These are phyloP conservation scores for Murina feae DNA, from an alignment of 2,113 vertebrate species.

Conservation along the genomic window DNA sequence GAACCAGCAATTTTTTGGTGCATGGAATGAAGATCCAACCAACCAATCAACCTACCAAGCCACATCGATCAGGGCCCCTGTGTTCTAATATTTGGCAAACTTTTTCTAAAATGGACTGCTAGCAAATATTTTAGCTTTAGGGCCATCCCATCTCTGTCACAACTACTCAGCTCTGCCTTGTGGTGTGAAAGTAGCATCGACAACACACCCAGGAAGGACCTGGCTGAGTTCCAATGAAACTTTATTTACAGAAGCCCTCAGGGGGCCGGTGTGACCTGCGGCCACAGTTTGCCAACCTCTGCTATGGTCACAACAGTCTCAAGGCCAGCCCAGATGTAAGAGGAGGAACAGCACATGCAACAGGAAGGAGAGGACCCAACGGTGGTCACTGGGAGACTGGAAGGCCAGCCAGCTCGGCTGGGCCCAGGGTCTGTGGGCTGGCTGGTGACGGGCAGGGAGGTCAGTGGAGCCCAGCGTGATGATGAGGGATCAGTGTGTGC, in stretches of 20 bases:
- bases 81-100: background rate
- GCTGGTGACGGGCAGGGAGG: background rate
- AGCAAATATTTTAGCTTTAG: background rate
- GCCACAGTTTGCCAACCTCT: background rate
- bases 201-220: background rate
- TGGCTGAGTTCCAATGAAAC: background rate
- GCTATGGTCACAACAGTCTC: background rate
- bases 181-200: background rate
- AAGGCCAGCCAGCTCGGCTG: background rate
- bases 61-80: no score
- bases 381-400: background rate
- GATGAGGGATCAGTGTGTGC: no score
- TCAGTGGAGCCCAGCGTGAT: accelerated
- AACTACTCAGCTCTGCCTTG: background rate
- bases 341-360: background rate
- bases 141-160: background rate
- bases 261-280: background rate
- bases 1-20: no score
- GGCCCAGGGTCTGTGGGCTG: accelerated
- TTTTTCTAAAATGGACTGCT: background rate
- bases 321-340: background rate
- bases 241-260: background rate
- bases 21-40: no score
- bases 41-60: no score
- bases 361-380: background rate